A percentile compares a stretch with the other conserved stretches of the same genome.
phyloP scores from a whole-genome alignment of 2,888 invertebrate species.

The Lithophane semibrunnea region DNA sequence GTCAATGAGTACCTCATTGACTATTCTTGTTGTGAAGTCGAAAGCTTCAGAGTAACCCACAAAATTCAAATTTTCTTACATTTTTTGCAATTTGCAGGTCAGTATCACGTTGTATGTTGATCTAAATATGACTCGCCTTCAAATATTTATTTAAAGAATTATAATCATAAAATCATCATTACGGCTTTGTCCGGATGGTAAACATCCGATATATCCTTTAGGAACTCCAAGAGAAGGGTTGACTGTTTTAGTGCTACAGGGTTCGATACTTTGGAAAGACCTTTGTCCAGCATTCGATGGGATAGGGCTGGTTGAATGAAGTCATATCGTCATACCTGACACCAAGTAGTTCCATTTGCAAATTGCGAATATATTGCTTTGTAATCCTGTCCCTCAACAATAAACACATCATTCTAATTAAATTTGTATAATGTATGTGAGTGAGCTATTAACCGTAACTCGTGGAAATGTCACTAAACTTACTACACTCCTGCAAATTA shows the following conservation, averaged over 20 bases:
- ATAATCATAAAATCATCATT: no score
- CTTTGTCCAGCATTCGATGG: not conserved
- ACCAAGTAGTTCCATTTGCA: slow-evolving; percentile 11
- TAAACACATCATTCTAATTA: slow-evolving; percentile 32
- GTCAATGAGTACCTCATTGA: not conserved
- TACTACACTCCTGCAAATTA: slow-evolving; percentile 45
- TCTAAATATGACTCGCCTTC: no score
- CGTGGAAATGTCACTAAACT: slow-evolving; percentile 49
- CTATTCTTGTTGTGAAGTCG: no score
- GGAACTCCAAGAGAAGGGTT: slow-evolving; percentile 10
- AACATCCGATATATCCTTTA: slow-evolving; percentile 7
- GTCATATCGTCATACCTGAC: not conserved
- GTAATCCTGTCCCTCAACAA: slow-evolving; percentile 9
- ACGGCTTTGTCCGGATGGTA: not conserved
- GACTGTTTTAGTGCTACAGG: no score
- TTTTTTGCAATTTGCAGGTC: no score
- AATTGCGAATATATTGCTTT: not conserved
- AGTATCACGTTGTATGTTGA: no score
- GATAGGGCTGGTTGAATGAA: not conserved
- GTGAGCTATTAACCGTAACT: slow-evolving; percentile 14
- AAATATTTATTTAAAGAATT: no score
- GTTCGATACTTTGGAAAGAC: not conserved
- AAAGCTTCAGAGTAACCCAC: no score
- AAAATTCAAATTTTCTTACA: no score
- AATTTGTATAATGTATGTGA: slow-evolving; percentile 16